phyloP scores from a whole-genome alignment of 35 echinoderm and acorn worm genomes.

The Stichopus chloronotus region DNA sequence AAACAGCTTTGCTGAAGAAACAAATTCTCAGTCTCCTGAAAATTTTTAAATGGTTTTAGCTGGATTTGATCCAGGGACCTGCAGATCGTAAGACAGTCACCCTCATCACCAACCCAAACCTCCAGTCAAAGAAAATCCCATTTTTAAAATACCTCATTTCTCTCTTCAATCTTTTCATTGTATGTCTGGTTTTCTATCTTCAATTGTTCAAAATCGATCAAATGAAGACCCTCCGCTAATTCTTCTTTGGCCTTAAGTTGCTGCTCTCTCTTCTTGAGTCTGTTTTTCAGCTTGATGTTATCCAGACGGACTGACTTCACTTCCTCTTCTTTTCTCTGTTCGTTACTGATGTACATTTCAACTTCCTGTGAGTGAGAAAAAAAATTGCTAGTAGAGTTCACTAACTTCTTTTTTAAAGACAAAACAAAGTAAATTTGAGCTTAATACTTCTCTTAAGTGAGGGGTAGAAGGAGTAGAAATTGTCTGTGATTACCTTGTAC shows the following conservation, averaged over 20 bases:
- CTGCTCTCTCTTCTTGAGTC: constrained; percentile 95
- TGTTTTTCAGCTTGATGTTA: constrained; percentile 99
- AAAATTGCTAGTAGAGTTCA: not conserved
- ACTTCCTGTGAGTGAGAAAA: constrained; percentile 66
- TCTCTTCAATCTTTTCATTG: constrained; percentile 98
- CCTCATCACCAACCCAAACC: too few species aligned
- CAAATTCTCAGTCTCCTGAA: too few species aligned
- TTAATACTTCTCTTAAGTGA: not conserved
- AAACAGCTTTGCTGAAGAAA: too few species aligned
- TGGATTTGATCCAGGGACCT: too few species aligned
- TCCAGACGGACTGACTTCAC: constrained; percentile 83
- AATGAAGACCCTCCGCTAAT: constrained; percentile 91
- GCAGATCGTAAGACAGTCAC: too few species aligned
- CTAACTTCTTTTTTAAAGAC: not conserved
- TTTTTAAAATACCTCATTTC: constrained; percentile 78
- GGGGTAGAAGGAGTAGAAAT: too few species aligned
- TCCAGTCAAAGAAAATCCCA: too few species aligned
- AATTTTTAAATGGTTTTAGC: too few species aligned
- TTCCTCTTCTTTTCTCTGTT: constrained; percentile 92
- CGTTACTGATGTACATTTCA: constrained; percentile 80
- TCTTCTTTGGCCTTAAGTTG: constrained; percentile 99
- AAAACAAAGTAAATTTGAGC: too few species aligned
- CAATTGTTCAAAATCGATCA: constrained; percentile 98
- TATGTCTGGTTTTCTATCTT: constrained; percentile 99
- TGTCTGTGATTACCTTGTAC: too few species aligned